phyloP scores from a whole-genome alignment of 2,113 vertebrate genomes.

The Morphnarchus princeps region DNA sequence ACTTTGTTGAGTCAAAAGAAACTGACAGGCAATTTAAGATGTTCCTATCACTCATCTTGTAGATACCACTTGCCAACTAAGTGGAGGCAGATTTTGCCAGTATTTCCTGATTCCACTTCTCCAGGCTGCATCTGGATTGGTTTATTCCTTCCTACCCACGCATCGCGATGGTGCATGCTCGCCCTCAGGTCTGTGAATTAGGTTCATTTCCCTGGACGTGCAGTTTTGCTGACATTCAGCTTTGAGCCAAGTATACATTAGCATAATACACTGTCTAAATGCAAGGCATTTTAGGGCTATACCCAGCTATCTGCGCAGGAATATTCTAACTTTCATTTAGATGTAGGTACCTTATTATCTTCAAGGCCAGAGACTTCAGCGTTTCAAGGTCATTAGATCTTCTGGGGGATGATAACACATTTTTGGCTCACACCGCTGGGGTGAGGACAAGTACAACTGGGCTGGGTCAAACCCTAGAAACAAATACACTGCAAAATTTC shows the following conservation, averaged over 20 bases:
- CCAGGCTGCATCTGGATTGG: not conserved
- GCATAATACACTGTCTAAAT: not conserved
- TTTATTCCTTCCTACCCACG: not conserved
- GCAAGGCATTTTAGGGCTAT: not conserved
- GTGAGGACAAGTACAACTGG: not conserved
- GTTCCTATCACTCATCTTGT: not conserved
- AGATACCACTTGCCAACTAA: not conserved
- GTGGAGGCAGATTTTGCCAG: not conserved
- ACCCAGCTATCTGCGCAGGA: not conserved
- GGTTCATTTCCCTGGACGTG: not conserved
- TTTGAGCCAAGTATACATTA: not conserved
- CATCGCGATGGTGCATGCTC: not conserved
- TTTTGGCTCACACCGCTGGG: not conserved
- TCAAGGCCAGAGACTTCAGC: not conserved
- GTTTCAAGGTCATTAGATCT: not conserved
- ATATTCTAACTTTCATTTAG: not conserved
- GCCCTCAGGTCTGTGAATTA: not conserved
- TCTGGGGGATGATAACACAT: not conserved
- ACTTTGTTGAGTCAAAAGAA: not conserved
- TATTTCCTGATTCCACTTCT: not conserved
- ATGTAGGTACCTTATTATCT: not conserved
- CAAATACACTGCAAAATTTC: not conserved
- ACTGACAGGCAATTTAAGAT: not conserved
- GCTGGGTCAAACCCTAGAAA: not conserved
- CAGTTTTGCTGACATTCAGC: not conserved